A percentile compares a stretch with the other conserved stretches of the same genome.
These are phyloP conservation scores for Orchestes rusci DNA, from an alignment of 2,888 invertebrate genomes.

Conservation along the genomic window DNA sequence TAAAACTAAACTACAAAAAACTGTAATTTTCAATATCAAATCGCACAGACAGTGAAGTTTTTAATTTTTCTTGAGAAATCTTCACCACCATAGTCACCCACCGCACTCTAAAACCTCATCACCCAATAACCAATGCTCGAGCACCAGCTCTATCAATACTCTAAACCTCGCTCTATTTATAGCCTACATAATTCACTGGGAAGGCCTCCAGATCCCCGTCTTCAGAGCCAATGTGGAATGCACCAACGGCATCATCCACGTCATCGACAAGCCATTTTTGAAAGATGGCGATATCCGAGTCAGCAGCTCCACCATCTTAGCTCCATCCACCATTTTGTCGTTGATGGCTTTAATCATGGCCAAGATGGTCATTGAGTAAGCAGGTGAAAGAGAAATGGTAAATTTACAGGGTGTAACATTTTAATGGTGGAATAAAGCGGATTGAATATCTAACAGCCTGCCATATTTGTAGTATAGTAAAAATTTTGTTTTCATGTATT, in stretches of 20 bases:
- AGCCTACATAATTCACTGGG: constrained; percentile 84
- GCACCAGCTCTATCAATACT: too few relatives aligned
- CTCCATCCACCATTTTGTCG: not conserved
- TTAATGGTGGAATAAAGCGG: not conserved
- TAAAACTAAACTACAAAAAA: too few relatives aligned
- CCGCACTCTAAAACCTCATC: too few relatives aligned
- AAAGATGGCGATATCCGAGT: constrained; percentile 76
- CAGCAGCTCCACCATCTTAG: constrained; percentile 1
- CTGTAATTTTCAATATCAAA: too few relatives aligned
- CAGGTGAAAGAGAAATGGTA: not conserved
- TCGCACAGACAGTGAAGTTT: too few relatives aligned
- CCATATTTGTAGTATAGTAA: too few relatives aligned
- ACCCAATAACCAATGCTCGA: too few relatives aligned
- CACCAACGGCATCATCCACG: constrained; percentile 93
- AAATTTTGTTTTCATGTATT: too few relatives aligned
- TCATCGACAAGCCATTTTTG: constrained; percentile 82
- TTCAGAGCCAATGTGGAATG: constrained; percentile 90
- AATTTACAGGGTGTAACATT: too few relatives aligned
- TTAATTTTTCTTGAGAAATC: too few relatives aligned
- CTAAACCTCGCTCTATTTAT: constrained; percentile 37
- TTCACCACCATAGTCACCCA: too few relatives aligned
- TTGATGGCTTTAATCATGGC: constrained; percentile 1
- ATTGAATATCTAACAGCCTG: too few relatives aligned
- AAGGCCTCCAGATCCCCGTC: constrained; percentile 74
- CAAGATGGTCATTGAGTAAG: not conserved